A percentile compares a stretch with the other conserved stretches of the same genome.
These are phyloP conservation scores for Tricholauxania praeusta DNA, from an alignment of 2,888 invertebrate species.

Conservation along the genomic window DNA sequence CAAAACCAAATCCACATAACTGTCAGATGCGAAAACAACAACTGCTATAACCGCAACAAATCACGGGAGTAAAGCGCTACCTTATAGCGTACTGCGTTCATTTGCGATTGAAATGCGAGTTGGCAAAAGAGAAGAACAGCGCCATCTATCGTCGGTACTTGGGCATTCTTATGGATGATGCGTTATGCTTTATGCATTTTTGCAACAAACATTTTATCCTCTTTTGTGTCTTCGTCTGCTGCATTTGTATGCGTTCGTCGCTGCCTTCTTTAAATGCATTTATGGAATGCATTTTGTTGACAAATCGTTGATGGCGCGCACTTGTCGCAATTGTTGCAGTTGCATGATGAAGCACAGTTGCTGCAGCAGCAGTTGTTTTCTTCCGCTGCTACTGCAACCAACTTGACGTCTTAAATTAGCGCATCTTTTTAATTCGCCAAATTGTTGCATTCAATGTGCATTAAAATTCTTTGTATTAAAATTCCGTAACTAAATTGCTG, in stretches of 20 bases:
- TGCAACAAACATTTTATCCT: neutral
- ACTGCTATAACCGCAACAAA: too few species aligned
- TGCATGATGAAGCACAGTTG: neutral
- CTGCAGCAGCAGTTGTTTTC: conserved; percentile 33
- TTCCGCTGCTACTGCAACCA: neutral
- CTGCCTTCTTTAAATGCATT: conserved; percentile 24
- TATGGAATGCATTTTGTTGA: conserved; percentile 28
- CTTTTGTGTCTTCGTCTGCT: conserved; percentile 3
- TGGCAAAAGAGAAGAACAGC: too few species aligned
- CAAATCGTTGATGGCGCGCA: conserved; percentile 30
- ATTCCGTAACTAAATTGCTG: too few species aligned
- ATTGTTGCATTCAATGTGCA: conserved; percentile 4
- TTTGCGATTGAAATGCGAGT: too few species aligned
- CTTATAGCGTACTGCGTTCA: too few species aligned
- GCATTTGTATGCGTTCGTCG: neutral
- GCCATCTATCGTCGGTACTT: too few species aligned
- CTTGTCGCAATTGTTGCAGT: conserved; percentile 32
- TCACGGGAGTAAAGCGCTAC: too few species aligned
- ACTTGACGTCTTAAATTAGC: conserved; percentile 19
- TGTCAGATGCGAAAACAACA: too few species aligned
- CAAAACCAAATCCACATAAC: too few species aligned
- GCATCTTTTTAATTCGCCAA: conserved; percentile 22
- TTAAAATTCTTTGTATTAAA: too few species aligned
- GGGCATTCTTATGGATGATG: too few species aligned
- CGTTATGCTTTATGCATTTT: too few species aligned